phyloP scores from a whole-genome alignment of 2,797 vertebrate genomes.

The Cuculus canorus region DNA sequence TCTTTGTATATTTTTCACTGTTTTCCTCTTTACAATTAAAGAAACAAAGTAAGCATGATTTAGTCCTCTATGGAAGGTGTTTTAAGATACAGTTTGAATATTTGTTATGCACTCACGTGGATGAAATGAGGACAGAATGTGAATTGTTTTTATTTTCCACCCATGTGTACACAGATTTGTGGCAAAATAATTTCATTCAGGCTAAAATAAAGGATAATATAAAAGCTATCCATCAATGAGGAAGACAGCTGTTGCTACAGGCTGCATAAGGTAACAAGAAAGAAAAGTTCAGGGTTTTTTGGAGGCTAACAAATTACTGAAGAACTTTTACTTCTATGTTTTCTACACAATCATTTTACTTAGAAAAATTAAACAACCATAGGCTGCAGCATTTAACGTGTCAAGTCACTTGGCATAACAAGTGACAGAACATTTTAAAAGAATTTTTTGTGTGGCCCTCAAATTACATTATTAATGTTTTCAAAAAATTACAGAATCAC shows the following conservation, averaged over 20 bases:
- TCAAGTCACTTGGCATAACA: not conserved
- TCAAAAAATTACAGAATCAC: not conserved
- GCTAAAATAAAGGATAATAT: not conserved
- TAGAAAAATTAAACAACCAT: not conserved
- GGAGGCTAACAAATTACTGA: not conserved
- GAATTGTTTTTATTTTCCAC: not conserved
- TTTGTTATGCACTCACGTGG: not conserved
- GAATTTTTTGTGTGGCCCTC: constrained; percentile 48
- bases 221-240: not conserved
- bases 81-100: not conserved
- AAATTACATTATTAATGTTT: constrained; percentile 24
- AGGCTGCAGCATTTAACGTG: not conserved
- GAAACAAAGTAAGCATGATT: not conserved
- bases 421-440: not conserved
- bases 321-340: not conserved
- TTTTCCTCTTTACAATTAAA: not conserved
- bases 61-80: not conserved
- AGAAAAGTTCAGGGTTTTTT: not conserved
- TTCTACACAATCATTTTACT: not conserved
- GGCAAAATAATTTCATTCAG: not conserved
- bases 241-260: not conserved
- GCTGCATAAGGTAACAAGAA: not conserved
- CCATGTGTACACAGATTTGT: not conserved
- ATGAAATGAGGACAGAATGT: not conserved
- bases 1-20: not conserved